Base-by-base conservation (phyloP, 2,888 invertebrate species). In the Dicyrtomina minuta region DNA sequence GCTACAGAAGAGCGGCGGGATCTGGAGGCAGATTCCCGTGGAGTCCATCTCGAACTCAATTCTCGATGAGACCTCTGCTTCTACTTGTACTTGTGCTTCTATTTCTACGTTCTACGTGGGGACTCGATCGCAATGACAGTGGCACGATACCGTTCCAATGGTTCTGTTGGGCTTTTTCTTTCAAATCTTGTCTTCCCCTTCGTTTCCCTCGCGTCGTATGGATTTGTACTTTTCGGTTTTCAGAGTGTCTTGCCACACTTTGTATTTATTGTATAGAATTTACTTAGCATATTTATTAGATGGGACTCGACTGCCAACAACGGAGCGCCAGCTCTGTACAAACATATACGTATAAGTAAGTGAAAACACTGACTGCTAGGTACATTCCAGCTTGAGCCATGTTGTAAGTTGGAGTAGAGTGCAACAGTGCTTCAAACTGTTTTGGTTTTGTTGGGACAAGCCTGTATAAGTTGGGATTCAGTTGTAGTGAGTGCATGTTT, bases 231-330 rank as follows among this genome's bases (percentile, higher is more conserved):
- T 53, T 39, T 51, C 20, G 39, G 26, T 49, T 64, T 64, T 58
- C 58, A 12, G 3, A 20, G 44, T 26, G 24, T 64, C 27, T n/a
- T 20, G 26, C 33, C 49, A 46, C 27, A 62, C 39, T n/a, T 64
- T 53, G 64, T 64, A 64, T 64, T 64, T 64, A 51, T 33, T 51
- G 64, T n/a, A n/a, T n/a, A 17, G 49, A 49, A 64, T 64, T 46
- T 64, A 64, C 33, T 64, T 64, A 51, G 20, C 64, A 64, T 64
- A 64, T 64, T 64, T 64, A 64, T 64, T 64, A 64, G 61, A 61
- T 61, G 24, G 17, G n/a, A 17, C n/a, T 58, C n/a, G n/a, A n/a
- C n/a, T n/a, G n/a, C n/a, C n/a, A n/a, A n/a, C n/a, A n/a, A n/a
- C n/a, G n/a, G n/a, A n/a, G n/a, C n/a, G n/a, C n/a, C n/a, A n/a